Conservation (phyloP, 1,140 invertebrate genomes). For the Halictus rubicundus region DNA sequence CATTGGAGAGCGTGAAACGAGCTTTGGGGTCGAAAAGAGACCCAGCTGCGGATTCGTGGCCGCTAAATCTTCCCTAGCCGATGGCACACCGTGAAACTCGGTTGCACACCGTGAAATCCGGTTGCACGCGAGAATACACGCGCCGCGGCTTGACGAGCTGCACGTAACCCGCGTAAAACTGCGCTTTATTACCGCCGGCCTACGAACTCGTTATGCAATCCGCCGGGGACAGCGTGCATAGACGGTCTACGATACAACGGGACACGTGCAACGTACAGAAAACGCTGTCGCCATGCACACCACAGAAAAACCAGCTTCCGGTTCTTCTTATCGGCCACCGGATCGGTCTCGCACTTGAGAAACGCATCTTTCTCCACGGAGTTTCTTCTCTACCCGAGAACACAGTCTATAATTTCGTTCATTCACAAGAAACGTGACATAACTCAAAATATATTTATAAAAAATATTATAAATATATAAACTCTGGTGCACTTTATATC, state of each 20-base stretch:
- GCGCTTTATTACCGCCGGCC: constrained; percentile 51
- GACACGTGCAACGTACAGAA: constrained; percentile 53
- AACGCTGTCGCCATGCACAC: background rate
- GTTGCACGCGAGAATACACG: background rate
- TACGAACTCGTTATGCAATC: constrained; percentile 50
- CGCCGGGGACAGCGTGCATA: constrained; percentile 16
- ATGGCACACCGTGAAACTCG: background rate
- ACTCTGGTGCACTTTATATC: too few relatives aligned
- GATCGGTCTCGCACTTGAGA: too few relatives aligned
- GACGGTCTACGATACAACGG: constrained; percentile 62
- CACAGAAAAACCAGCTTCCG: background rate
- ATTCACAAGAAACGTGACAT: too few relatives aligned
- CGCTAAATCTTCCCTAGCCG: constrained; percentile 8
- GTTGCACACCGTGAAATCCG: background rate
- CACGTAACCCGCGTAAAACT: constrained; percentile 41
- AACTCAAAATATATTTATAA: too few relatives aligned
- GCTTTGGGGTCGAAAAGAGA: background rate
- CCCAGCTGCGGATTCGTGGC: too few relatives aligned
- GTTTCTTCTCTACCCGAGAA: too few relatives aligned
- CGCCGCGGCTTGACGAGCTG: too few relatives aligned
- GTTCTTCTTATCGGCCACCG: background rate
- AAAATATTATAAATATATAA: too few relatives aligned
- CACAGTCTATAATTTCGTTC: too few relatives aligned
- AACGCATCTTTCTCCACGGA: background rate
- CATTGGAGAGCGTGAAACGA: too few relatives aligned